A percentile compares a stretch with the other conserved stretches of the same genome.
These are phyloP conservation scores for Hyles euphorbiae DNA, from an alignment of 1,140 invertebrate species.

Conservation along the genomic window DNA sequence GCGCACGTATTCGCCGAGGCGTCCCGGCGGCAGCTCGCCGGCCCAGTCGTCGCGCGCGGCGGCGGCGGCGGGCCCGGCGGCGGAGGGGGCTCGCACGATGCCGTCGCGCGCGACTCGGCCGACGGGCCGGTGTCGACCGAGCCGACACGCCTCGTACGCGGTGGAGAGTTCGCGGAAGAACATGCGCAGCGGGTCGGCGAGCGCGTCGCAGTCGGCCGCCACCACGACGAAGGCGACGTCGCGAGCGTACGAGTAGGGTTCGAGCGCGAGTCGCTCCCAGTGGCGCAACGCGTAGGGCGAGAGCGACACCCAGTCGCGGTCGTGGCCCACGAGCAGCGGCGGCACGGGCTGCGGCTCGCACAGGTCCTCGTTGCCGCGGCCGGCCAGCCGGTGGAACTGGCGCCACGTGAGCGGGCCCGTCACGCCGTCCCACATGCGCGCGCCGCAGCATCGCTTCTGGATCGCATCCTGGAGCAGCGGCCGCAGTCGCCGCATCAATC, in stretches of 20 bases:
- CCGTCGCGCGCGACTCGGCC: conserved; percentile 90
- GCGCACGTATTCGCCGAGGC: conserved; percentile 87
- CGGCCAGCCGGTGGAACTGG: conserved; percentile 96
- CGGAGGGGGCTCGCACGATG: conserved; percentile 88
- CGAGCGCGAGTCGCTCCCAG: conserved; percentile 95
- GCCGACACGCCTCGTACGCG: conserved; percentile 93
- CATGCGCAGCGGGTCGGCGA: conserved; percentile 84
- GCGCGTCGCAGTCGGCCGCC: conserved; percentile 92
- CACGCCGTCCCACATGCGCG: conserved; percentile 90
- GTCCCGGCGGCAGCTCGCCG: conserved; percentile 86
- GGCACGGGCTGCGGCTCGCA: conserved; percentile 98
- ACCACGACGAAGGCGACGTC: conserved; percentile 97
- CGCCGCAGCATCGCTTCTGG: conserved; percentile 91
- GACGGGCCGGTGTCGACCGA: conserved; percentile 93
- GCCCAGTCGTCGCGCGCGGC: conserved; percentile 91
- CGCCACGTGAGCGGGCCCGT: conserved; percentile 96
- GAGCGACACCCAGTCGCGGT: conserved; percentile 95
- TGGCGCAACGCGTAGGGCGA: conserved; percentile 95
- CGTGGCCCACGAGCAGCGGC: conserved; percentile 93
- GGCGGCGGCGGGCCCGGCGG: conserved; percentile 74
- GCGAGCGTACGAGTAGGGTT: conserved; percentile 94
- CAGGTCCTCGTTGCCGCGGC: conserved; percentile 93
- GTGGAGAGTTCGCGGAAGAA: conserved; percentile 96
- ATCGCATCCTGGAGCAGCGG: conserved; percentile 96
- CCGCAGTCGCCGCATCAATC: conserved; percentile 90